These are phyloP conservation scores for Salticus scenicus DNA, from an alignment of 2,888 invertebrate species.

Conservation along the genomic window DNA sequence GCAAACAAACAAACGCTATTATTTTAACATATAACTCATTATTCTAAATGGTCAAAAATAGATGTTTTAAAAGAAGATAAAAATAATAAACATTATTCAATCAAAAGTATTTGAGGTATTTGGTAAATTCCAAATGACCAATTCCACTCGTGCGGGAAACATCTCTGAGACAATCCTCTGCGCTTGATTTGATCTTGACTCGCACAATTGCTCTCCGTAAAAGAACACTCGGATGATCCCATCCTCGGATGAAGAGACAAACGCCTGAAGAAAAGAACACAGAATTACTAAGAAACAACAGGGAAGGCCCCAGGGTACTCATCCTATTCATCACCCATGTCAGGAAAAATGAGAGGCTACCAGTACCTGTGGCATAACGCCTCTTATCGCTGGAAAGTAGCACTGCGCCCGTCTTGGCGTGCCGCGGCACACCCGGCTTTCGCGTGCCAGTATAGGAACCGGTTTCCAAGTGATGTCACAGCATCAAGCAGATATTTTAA, in stretches of 20 bases:
- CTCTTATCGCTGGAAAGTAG: constrained; percentile 24
- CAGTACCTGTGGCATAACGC: constrained; percentile 44
- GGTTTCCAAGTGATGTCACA: constrained; percentile 19
- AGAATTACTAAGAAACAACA: constrained; percentile 3
- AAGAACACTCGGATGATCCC: constrained; percentile 1
- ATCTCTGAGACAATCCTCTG: background rate
- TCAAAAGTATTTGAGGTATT: too few relatives aligned
- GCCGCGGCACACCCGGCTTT: constrained; percentile 56
- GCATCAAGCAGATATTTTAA: background rate
- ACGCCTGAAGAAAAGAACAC: background rate
- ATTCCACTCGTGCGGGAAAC: background rate
- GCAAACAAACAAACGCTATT: too few relatives aligned
- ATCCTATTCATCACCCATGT: constrained; percentile 64
- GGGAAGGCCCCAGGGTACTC: constrained; percentile 43
- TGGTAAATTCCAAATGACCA: constrained; percentile 9
- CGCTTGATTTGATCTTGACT: background rate
- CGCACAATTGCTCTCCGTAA: background rate
- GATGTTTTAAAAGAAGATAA: too few relatives aligned
- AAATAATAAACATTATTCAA: too few relatives aligned
- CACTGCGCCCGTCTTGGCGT: constrained; percentile 52
- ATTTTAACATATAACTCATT: too few relatives aligned
- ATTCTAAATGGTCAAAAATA: too few relatives aligned
- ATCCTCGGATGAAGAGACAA: too few relatives aligned
- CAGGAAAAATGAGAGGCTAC: constrained; percentile 47
- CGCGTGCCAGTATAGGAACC: constrained; percentile 60